phyloP scores from a whole-genome alignment of 2,113 vertebrate genomes.

The Stomatorhinus ivindoensis region DNA sequence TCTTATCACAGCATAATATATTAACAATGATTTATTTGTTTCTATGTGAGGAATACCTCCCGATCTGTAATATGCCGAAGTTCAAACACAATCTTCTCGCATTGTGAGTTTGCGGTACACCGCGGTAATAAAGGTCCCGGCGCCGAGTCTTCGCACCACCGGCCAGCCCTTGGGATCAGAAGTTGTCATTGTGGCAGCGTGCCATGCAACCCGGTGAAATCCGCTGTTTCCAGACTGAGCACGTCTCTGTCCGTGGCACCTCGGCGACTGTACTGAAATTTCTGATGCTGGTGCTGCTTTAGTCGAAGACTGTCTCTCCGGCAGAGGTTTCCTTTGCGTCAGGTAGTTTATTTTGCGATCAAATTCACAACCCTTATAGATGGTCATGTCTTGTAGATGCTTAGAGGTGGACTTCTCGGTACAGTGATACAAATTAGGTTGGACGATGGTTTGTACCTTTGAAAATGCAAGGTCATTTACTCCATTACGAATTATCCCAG shows the following conservation, averaged over 20 bases:
- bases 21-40: not conserved
- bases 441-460: not conserved
- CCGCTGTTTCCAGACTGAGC: not conserved
- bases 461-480: constrained; percentile 4
- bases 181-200: not conserved
- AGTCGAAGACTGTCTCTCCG: not conserved
- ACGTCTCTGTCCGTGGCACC: not conserved
- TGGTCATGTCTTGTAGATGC: not conserved
- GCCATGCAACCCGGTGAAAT: not conserved
- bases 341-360: not conserved
- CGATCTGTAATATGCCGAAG: not conserved
- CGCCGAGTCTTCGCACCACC: not conserved
- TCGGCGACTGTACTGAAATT: not conserved
- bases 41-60: not conserved
- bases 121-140: not conserved
- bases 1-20: not conserved
- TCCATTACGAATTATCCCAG: not conserved
- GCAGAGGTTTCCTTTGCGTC: not conserved
- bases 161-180: not conserved
- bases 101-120: not conserved
- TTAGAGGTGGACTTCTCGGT: not conserved
- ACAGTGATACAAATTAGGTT: not conserved
- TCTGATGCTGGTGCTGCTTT: not conserved
- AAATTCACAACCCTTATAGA: not conserved
- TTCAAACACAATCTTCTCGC: not conserved